Conservation (phyloP, 2,797 vertebrate species). For the Phataginus tetradactyla region DNA sequence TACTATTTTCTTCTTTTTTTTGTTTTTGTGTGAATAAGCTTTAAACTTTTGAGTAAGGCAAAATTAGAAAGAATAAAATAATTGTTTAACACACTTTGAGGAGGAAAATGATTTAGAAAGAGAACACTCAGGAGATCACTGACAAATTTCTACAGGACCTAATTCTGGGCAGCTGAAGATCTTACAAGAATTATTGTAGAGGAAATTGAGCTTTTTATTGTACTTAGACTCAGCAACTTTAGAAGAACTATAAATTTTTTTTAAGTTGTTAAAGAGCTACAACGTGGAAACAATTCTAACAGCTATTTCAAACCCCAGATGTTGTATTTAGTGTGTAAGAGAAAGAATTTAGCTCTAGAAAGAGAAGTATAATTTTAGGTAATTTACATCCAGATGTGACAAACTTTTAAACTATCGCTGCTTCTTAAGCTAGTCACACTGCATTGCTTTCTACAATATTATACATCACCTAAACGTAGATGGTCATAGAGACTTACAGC, state of each 20-base stretch:
- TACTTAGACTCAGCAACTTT: background rate
- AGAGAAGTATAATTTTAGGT: constrained; percentile 1
- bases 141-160: background rate
- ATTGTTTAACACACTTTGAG: background rate
- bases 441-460: background rate
- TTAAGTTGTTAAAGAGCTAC: background rate
- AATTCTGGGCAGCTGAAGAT: background rate
- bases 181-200: background rate
- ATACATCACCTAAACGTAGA: background rate
- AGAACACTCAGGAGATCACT: background rate
- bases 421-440: background rate
- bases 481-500: background rate
- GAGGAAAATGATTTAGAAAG: background rate
- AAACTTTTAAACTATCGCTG: background rate
- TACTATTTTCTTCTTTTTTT: background rate
- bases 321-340: background rate
- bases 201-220: background rate
- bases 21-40: background rate
- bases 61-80: background rate
- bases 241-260: background rate
- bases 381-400: background rate
- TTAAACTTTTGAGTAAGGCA: background rate
- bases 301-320: background rate
- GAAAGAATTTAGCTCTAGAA: constrained; percentile 18
- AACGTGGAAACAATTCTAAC: background rate